Evolutionary conservation across 1,140 invertebrate genomes (phyloP).

Genomic region (Drosophila mojavensis): DNA sequence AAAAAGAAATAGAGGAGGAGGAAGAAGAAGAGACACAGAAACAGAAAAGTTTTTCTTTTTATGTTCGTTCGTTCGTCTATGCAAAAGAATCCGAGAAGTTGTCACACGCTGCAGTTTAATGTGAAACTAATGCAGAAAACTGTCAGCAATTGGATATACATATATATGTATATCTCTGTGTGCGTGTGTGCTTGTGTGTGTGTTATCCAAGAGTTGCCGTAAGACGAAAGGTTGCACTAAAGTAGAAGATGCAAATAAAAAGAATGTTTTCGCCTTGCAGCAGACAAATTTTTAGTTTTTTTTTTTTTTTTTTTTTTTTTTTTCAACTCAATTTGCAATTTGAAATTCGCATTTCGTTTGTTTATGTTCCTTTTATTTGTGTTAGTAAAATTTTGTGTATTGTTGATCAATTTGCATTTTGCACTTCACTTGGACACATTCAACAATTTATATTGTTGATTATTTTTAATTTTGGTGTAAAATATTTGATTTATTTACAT

Average conservation of each 20-base stretch:
- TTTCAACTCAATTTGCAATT: slow-evolving; percentile 17
- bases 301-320: too few relatives aligned
- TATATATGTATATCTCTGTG: slow-evolving; percentile 2
- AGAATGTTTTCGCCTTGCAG: slow-evolving; percentile 12
- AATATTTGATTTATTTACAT: slow-evolving; percentile 22
- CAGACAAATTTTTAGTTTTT: not conserved
- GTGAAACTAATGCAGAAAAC: slow-evolving; percentile 20
- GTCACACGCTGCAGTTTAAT: slow-evolving; percentile 32
- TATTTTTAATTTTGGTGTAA: slow-evolving; percentile 23
- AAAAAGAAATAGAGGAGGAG: too few relatives aligned
- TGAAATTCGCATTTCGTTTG: slow-evolving; percentile 11
- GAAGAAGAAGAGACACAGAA: too few relatives aligned
- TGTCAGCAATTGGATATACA: slow-evolving; percentile 5
- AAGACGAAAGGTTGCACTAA: slow-evolving; percentile 22
- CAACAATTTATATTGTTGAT: slow-evolving; percentile 3
- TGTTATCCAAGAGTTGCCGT: slow-evolving; percentile 28
- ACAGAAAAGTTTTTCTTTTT: too few relatives aligned
- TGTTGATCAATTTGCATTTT: slow-evolving; percentile 43
- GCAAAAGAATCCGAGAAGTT: slow-evolving; percentile 23
- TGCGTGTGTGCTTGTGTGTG: slow-evolving; percentile 10
- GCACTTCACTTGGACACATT: slow-evolving; percentile 66
- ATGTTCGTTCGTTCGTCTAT: not conserved
- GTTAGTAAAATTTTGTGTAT: slow-evolving; percentile 13
- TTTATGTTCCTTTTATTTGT: slow-evolving; percentile 20
- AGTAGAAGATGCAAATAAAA: not conserved